Conservation (phyloP, 1,140 invertebrate species). For the Eurosta solidaginis region DNA sequence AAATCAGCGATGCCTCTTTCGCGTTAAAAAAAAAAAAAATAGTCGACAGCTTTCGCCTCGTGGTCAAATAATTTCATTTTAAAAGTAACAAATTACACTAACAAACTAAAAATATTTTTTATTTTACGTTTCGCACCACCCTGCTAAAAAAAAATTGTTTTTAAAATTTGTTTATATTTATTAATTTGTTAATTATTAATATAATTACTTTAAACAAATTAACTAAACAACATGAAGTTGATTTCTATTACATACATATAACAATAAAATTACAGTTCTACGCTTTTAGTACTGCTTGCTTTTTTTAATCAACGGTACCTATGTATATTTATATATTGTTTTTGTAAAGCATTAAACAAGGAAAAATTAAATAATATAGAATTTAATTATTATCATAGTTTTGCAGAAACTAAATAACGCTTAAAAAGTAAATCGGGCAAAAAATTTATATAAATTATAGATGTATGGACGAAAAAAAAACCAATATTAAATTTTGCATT, state of each 20-base stretch:
- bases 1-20: too few relatives aligned
- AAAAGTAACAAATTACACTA: too few relatives aligned
- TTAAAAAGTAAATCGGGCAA: conserved; percentile 43
- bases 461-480: not conserved
- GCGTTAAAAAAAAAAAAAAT: too few relatives aligned
- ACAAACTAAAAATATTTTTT: too few relatives aligned
- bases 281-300: not conserved
- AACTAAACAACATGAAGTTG: conserved; percentile 47
- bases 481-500: not conserved
- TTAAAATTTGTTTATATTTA: too few relatives aligned
- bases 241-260: conserved; percentile 14
- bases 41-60: too few relatives aligned
- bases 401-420: conserved; percentile 57
- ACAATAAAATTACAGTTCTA: conserved; percentile 23
- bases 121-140: too few relatives aligned
- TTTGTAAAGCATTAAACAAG: conserved; percentile 19
- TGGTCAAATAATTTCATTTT: too few relatives aligned
- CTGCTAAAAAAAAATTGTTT: too few relatives aligned
- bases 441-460: conserved; percentile 39
- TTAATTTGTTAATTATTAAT: too few relatives aligned
- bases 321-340: too few relatives aligned
- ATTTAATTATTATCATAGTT: conserved; percentile 37
- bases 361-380: not conserved
- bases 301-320: too few relatives aligned
- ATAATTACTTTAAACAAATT: conserved; percentile 42